phyloP scores from a whole-genome alignment of 1,140 invertebrate species.

The Aradophagus sp. region DNA sequence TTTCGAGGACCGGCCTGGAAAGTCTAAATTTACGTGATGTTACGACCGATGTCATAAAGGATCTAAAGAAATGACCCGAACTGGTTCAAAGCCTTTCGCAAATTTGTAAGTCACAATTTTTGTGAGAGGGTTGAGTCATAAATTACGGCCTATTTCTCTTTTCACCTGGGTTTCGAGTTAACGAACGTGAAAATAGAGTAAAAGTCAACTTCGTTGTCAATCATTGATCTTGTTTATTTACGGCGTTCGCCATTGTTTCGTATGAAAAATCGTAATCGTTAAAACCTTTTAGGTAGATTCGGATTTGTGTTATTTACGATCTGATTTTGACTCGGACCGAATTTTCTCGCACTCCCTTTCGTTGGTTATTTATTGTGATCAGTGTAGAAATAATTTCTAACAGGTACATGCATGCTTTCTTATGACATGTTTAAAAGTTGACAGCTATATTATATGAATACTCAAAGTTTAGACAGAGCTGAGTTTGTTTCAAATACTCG shows the following conservation, averaged over 20 bases:
- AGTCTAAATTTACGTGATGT: constrained; percentile 38
- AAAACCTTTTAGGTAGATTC: no score
- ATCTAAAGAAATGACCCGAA: constrained; percentile 29
- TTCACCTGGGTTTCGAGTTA: constrained; percentile 1
- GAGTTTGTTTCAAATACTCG: no score
- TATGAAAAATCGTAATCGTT: neutral
- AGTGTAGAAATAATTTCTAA: no score
- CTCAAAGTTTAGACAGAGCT: no score
- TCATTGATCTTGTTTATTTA: no score
- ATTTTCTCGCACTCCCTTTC: no score
- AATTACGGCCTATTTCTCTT: constrained; percentile 15
- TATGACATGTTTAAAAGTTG: no score
- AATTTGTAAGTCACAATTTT: constrained; percentile 27
- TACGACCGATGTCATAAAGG: constrained; percentile 7
- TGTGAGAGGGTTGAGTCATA: constrained; percentile 32
- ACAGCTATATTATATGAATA: no score
- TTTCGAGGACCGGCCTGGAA: constrained; percentile 30
- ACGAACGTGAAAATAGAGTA: constrained; percentile 32
- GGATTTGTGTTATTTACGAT: no score
- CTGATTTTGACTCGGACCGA: no score
- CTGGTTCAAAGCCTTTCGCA: constrained; percentile 47
- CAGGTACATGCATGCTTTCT: no score
- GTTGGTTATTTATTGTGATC: no score
- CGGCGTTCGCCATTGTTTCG: neutral
- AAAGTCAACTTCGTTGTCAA: constrained; percentile 13